Conservation (phyloP, 2,888 invertebrate species). For the Melieria picta region DNA sequence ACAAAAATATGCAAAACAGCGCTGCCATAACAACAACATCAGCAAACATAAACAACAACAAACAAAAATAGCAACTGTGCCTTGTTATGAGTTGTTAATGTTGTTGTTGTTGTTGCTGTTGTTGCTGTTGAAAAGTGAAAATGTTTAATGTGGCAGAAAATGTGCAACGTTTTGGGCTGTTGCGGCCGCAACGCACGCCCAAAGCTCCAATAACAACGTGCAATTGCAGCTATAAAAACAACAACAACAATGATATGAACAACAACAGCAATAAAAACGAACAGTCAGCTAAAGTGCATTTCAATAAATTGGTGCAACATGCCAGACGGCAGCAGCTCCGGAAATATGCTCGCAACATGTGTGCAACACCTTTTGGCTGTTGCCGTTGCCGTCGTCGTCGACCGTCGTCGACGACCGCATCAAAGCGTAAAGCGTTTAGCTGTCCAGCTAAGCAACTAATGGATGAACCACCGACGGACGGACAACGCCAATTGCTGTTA, state of each 20-base stretch:
- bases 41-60: conserved; percentile 2
- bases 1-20: not conserved
- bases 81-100: too few relatives aligned
- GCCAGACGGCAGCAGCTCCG: conserved; percentile 18
- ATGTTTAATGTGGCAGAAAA: conserved; percentile 14
- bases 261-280: not conserved
- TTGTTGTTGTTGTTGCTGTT: too few relatives aligned
- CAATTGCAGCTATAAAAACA: too few relatives aligned
- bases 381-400: not conserved
- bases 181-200: too few relatives aligned
- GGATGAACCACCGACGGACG: conserved; percentile 1
- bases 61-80: too few relatives aligned
- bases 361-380: not conserved
- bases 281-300: conserved; percentile 24
- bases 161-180: not conserved
- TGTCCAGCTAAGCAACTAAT: not conserved
- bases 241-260: too few relatives aligned
- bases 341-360: not conserved
- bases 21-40: conserved; percentile 1
- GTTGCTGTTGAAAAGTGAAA: too few relatives aligned
- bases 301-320: conserved; percentile 17
- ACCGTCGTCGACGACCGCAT: not conserved
- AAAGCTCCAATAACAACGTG: too few relatives aligned
- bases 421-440: not conserved
- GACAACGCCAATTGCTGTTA: conserved; percentile 13